These are phyloP conservation scores for Drosophila equinoxialis DNA, from an alignment of 1,140 invertebrate genomes.

Conservation along the genomic window DNA sequence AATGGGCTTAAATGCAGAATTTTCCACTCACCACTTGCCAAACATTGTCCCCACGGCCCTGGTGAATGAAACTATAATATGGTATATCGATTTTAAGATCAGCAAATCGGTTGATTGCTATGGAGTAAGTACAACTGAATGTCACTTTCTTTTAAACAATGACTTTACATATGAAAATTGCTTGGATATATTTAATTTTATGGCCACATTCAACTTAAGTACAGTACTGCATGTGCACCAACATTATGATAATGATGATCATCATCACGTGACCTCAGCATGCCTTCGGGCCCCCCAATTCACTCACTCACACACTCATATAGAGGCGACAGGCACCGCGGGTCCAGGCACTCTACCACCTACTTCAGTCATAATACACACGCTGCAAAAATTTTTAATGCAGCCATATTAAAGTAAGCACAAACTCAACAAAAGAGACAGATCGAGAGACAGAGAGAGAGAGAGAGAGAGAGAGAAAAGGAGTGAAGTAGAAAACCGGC, in stretches of 20 bases:
- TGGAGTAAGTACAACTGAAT: too few relatives aligned
- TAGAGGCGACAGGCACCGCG: conserved; percentile 29
- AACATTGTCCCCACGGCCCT: too few relatives aligned
- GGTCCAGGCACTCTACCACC: conserved; percentile 63
- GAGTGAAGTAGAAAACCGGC: conserved; percentile 14
- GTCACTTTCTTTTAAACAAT: too few relatives aligned
- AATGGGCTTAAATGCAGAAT: too few relatives aligned
- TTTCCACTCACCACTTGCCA: too few relatives aligned
- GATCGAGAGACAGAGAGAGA: conserved; percentile 25
- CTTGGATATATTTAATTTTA: too few relatives aligned
- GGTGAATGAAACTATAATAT: too few relatives aligned
- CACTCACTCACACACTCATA: conserved; percentile 24
- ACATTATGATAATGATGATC: conserved; percentile 8
- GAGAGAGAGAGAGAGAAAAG: conserved; percentile 33
- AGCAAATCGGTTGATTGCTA: too few relatives aligned
- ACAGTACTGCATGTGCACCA: conserved; percentile 38
- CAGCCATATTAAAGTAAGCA: conserved; percentile 73
- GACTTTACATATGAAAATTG: too few relatives aligned
- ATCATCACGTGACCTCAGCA: conserved; percentile 67
- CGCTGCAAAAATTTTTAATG: conserved; percentile 65
- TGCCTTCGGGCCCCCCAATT: conserved; percentile 41
- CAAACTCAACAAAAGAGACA: conserved; percentile 66
- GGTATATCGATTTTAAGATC: too few relatives aligned
- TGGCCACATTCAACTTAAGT: conserved; percentile 30
- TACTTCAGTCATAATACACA: conserved; percentile 77